Evolutionary conservation across 2,888 invertebrate genomes (phyloP).

Genomic region (Cosmopolites sordidus): DNA sequence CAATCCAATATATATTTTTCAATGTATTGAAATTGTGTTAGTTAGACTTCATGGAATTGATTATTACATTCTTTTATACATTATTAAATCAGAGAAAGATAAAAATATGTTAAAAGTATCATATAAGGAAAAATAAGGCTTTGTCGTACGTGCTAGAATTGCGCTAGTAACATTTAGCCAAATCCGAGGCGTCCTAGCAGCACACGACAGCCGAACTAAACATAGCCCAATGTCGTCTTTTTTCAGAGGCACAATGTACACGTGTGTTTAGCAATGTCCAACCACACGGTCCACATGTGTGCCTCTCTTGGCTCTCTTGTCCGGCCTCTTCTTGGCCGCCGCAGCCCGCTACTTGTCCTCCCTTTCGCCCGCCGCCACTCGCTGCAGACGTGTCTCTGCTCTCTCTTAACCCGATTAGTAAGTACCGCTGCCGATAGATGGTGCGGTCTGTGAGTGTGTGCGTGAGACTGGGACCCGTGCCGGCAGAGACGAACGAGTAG

Average conservation of each 20-base stretch:
- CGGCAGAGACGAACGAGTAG: slow-evolving; percentile 13
- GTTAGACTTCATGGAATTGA: too few relatives aligned
- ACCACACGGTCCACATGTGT: slow-evolving; percentile 26
- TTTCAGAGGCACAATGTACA: slow-evolving; percentile 27
- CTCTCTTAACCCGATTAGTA: background rate
- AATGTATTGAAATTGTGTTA: too few relatives aligned
- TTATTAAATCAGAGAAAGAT: too few relatives aligned
- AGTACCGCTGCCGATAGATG: background rate
- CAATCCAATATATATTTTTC: too few relatives aligned
- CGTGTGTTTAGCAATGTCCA: slow-evolving; percentile 21
- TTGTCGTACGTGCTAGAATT: slow-evolving; percentile 2
- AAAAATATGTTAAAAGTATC: too few relatives aligned
- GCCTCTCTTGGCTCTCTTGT: slow-evolving; percentile 17
- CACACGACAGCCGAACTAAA: slow-evolving; percentile 12
- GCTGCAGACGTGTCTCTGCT: slow-evolving; percentile 5
- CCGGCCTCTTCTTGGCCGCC: slow-evolving; percentile 18
- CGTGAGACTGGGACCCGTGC: slow-evolving; percentile 11
- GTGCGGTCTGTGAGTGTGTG: background rate
- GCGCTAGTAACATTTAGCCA: slow-evolving; percentile 6
- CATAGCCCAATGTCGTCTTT: slow-evolving; percentile 26
- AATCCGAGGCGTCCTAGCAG: slow-evolving; percentile 16
- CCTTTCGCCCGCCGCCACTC: slow-evolving; percentile 22
- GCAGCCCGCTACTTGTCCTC: slow-evolving; percentile 16
- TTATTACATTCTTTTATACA: too few relatives aligned
- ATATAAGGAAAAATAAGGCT: slow-evolving; percentile 11